Base-by-base conservation (phyloP, 2,113 vertebrate genomes). In the Drymodes brunneopygia region DNA sequence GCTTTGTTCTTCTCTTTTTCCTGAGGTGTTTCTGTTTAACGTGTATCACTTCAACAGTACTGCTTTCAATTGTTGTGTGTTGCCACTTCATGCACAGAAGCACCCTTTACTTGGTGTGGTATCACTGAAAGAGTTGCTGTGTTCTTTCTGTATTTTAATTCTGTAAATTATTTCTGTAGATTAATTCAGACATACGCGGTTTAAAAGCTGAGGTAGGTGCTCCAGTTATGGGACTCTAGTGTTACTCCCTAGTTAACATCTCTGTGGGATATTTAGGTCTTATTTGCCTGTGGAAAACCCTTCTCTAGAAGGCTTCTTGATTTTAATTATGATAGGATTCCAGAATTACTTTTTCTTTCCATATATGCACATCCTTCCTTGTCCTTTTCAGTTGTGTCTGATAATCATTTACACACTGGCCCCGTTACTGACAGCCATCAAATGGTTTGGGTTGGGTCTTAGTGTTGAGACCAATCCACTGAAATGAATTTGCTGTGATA, bases 31-130 rank as follows among this genome's bases (percentile, higher is more conserved):
- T 90, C 6, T 74, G 42, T 58, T 53, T 38, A 47, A 29, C 2
- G 0, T 50, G 0, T 29, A 9, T 58, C 11, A 19, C 25, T 38
- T 60, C 48, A 75, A 18, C 29, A 11, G 62, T 45, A 18, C 8
- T 28, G n/a, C n/a, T 89, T 84, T 77, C 35, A 28, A 0, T 48
- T 75, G 8, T 27, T 77, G 64, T 56, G 25, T 71, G 28, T n/a
- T 58, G 31, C 25, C 8, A 28, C 29, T 74, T 73, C 15, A 10
- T 2, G 5, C 65, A 27, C 35, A 69, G 53, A 40, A 53, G 18
- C 19, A 45, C 9, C 11, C 23, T 51, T 7, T 33, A 18, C n/a
- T 33, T 47, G 13, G 6, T 19, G 29, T 61, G 56, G 4, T 27
- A 19, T 58, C 38, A 7, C 40, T 51, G 73, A 23, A 70, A 58